These are phyloP conservation scores for Drosophila paramelanica DNA, from an alignment of 2,888 invertebrate species.

Conservation along the genomic window DNA sequence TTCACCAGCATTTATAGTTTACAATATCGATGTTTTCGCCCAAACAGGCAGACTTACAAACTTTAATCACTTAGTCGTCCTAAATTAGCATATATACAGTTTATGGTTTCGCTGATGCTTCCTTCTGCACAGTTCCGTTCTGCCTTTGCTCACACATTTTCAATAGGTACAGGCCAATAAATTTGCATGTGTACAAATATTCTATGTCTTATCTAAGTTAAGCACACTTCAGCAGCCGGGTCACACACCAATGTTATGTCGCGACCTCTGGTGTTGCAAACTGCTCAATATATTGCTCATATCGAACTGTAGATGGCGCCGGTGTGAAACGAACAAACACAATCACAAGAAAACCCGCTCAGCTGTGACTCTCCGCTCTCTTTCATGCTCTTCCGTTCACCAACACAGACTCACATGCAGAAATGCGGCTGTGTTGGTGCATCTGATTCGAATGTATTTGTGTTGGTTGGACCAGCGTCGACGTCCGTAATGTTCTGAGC, in stretches of 20 bases:
- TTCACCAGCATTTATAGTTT: no score
- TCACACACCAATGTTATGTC: constrained; percentile 33
- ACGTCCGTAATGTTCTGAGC: constrained; percentile 51
- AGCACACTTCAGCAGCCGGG: constrained; percentile 25
- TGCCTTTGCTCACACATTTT: no score
- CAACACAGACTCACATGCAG: constrained; percentile 43
- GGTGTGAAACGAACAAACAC: constrained; percentile 12
- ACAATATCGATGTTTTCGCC: no score
- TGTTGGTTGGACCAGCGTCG: constrained; percentile 31
- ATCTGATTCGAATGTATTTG: constrained; percentile 64
- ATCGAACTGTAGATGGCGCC: constrained; percentile 59
- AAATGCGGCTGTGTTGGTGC: constrained; percentile 56
- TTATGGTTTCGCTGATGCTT: no score
- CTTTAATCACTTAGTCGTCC: no score
- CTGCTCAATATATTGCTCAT: constrained; percentile 7
- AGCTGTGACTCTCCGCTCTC: constrained; percentile 24
- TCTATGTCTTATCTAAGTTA: constrained; percentile 33
- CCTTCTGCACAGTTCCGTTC: no score
- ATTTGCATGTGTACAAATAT: constrained; percentile 1
- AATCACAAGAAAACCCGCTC: constrained; percentile 6
- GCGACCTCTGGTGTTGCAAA: constrained; percentile 69
- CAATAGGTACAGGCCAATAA: no score
- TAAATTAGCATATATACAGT: no score
- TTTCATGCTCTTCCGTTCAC: constrained; percentile 47
- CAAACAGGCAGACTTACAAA: no score